These are phyloP conservation scores for Tanaodytes sp. DNA, from an alignment of 2,888 invertebrate species.

Conservation along the genomic window DNA sequence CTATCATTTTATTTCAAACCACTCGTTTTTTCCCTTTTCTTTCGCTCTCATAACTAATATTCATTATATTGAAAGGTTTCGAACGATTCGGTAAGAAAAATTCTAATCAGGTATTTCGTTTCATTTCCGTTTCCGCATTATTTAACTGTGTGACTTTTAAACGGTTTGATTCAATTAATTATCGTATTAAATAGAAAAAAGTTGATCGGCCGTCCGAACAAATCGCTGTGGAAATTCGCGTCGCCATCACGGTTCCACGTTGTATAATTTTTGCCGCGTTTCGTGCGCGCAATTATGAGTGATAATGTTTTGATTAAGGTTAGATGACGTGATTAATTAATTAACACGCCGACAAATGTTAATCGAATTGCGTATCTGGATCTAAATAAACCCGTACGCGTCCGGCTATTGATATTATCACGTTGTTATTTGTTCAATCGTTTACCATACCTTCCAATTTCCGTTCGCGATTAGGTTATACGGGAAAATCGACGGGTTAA, in stretches of 20 bases:
- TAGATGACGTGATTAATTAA: constrained; percentile 27
- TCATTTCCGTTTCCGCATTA: too few species aligned
- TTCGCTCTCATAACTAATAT: too few species aligned
- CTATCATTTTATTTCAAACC: constrained; percentile 12
- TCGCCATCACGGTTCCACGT: too few species aligned
- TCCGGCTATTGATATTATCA: constrained; percentile 42
- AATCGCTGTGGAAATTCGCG: too few species aligned
- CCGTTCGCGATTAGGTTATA: constrained; percentile 48
- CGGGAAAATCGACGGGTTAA: constrained; percentile 50
- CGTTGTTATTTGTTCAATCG: constrained; percentile 40
- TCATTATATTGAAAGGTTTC: too few species aligned
- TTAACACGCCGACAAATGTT: constrained; percentile 15
- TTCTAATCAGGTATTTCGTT: too few species aligned
- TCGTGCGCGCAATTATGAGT: background rate
- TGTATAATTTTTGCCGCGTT: constrained; percentile 1
- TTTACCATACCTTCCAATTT: constrained; percentile 53
- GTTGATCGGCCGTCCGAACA: too few species aligned
- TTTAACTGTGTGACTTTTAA: too few species aligned
- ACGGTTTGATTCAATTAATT: too few species aligned
- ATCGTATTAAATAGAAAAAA: too few species aligned
- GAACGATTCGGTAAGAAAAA: too few species aligned
- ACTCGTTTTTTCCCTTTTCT: too few species aligned
- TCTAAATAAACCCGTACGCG: constrained; percentile 24
- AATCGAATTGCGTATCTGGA: constrained; percentile 29
- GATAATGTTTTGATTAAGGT: constrained; percentile 7